These are phyloP conservation scores for Spea hammondii DNA, from an alignment of 2,797 vertebrate genomes.

Conservation along the genomic window DNA sequence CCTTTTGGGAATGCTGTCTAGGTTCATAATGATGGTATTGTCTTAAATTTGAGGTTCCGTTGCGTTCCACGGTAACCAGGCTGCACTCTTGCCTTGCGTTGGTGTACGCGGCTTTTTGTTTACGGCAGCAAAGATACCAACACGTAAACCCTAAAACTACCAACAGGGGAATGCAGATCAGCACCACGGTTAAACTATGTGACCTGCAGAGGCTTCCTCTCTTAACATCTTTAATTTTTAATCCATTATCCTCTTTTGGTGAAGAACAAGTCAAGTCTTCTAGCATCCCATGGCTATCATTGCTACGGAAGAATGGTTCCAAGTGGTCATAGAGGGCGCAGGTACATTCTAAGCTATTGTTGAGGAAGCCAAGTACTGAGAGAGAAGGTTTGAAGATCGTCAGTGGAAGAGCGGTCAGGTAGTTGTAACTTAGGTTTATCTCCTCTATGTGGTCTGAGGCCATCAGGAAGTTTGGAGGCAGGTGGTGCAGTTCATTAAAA, in stretches of 20 bases:
- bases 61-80: slow-evolving; percentile 52
- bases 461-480: slow-evolving; percentile 75
- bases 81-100: slow-evolving; percentile 54
- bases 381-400: slow-evolving; percentile 70
- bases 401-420: slow-evolving; percentile 66
- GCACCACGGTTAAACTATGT: slow-evolving; percentile 73
- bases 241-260: slow-evolving; percentile 61
- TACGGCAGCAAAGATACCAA: slow-evolving; percentile 79
- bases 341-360: slow-evolving; percentile 81
- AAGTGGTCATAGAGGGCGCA: slow-evolving; percentile 71
- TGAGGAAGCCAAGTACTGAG: slow-evolving; percentile 68
- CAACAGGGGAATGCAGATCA: slow-evolving; percentile 77
- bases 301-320: slow-evolving; percentile 42
- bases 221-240: slow-evolving; percentile 61
- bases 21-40: slow-evolving; percentile 64
- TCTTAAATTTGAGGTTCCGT: slow-evolving; percentile 36
- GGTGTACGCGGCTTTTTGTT: slow-evolving; percentile 62
- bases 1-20: slow-evolving; percentile 42
- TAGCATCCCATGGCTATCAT: slow-evolving; percentile 47
- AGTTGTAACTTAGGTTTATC: slow-evolving; percentile 73
- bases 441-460: slow-evolving; percentile 68
- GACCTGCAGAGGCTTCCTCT: slow-evolving; percentile 68
- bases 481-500: slow-evolving; percentile 69
- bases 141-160: slow-evolving; percentile 67
- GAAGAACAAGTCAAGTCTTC: slow-evolving; percentile 70